Percentiles rank a stretch among this genome's conserved stretches.
Conservation (phyloP, 2,888 invertebrate genomes). For the Zygogramma bicolorata region DNA sequence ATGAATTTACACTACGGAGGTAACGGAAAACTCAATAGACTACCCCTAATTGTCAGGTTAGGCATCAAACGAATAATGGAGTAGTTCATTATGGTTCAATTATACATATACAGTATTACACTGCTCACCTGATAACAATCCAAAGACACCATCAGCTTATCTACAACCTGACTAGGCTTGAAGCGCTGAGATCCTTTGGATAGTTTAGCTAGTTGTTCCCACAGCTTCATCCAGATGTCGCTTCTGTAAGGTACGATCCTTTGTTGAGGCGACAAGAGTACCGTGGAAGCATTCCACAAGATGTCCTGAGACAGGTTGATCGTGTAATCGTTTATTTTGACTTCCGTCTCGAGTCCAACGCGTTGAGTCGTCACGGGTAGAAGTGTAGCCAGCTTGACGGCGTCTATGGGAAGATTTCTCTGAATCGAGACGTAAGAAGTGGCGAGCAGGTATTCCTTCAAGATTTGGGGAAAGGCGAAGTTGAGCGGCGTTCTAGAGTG, state of each 20-base stretch:
- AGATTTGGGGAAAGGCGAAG: constrained; percentile 74
- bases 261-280: constrained; percentile 86
- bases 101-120: neutral
- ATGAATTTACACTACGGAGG: too few relatives aligned
- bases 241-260: constrained; percentile 84
- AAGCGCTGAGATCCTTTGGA: constrained; percentile 75
- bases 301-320: constrained; percentile 81
- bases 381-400: constrained; percentile 75
- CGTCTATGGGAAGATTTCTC: constrained; percentile 80
- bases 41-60: too few relatives aligned
- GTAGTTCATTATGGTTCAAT: too few relatives aligned
- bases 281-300: constrained; percentile 85
- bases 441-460: constrained; percentile 86
- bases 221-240: constrained; percentile 86
- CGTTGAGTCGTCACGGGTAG: constrained; percentile 78
- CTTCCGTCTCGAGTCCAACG: constrained; percentile 72
- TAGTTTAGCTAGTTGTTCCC: constrained; percentile 77
- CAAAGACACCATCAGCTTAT: constrained; percentile 82
- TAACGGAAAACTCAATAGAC: too few relatives aligned
- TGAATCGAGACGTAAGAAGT: constrained; percentile 79
- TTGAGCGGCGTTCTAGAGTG: constrained; percentile 74
- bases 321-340: constrained; percentile 70
- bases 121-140: constrained; percentile 81
- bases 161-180: constrained; percentile 77
- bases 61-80: too few relatives aligned